A percentile compares a stretch with the other conserved stretches of the same genome.
phyloP scores from a whole-genome alignment of 1,140 invertebrate species.

The Drosophila navojoa region DNA sequence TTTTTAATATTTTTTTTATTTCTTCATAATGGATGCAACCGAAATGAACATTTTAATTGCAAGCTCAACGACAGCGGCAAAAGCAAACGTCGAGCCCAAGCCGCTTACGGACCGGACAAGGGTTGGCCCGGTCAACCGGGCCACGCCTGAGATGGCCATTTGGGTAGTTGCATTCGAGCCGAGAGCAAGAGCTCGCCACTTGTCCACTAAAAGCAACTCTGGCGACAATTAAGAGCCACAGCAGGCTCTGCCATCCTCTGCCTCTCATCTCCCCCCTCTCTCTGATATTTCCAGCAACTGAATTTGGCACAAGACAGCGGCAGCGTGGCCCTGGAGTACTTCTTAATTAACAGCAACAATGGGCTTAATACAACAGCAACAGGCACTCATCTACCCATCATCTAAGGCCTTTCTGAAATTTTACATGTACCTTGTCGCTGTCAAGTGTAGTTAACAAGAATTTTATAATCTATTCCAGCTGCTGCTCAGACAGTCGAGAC shows the following conservation, averaged over 20 bases:
- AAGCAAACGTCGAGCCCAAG: conserved; percentile 38
- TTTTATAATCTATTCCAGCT: no score
- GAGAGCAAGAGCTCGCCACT: not conserved
- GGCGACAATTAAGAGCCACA: conserved; percentile 46
- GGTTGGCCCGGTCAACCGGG: conserved; percentile 4
- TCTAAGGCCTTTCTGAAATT: not conserved
- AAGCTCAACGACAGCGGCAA: conserved; percentile 36
- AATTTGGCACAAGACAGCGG: not conserved
- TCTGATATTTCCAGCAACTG: conserved; percentile 15
- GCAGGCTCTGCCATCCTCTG: not conserved
- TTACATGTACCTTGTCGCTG: not conserved
- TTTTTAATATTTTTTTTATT: no score
- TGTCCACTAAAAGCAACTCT: conserved; percentile 25
- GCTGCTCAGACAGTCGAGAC: no score
- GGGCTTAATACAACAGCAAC: not conserved
- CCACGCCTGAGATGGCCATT: not conserved
- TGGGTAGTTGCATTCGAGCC: not conserved
- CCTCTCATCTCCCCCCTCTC: no score
- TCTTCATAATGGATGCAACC: conserved; percentile 48
- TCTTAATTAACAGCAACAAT: not conserved
- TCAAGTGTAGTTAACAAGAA: not conserved
- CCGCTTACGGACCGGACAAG: conserved; percentile 48
- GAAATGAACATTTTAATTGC: conserved; percentile 69
- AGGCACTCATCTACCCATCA: not conserved
- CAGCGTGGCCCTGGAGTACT: not conserved